Conservation (phyloP, 2,888 invertebrate genomes). For the Conistra vaccinii region DNA sequence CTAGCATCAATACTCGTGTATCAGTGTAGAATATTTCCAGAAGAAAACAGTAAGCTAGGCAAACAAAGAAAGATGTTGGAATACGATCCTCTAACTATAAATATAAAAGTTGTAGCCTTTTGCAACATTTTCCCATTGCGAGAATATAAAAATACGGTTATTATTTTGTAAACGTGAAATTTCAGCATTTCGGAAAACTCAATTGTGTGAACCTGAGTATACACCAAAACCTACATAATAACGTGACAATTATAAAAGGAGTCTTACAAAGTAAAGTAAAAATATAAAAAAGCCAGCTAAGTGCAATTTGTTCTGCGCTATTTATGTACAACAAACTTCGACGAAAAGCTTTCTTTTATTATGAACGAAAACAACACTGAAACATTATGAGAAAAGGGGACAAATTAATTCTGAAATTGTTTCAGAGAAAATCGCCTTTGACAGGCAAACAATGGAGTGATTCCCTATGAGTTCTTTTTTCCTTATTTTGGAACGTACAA, state of each 20-base stretch:
- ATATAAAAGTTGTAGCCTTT: constrained; percentile 7
- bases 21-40: not conserved
- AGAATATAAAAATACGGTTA: constrained; percentile 20
- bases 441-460: constrained; percentile 26
- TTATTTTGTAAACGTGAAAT: not conserved
- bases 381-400: constrained; percentile 24
- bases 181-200: not conserved
- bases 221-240: not conserved
- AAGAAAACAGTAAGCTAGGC: not conserved
- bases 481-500: constrained; percentile 9
- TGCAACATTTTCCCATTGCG: not conserved
- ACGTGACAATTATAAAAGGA: constrained; percentile 18
- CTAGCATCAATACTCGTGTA: not conserved
- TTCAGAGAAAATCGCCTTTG: constrained; percentile 25
- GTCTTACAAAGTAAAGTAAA: constrained; percentile 7
- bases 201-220: not conserved
- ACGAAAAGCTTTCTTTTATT: constrained; percentile 13
- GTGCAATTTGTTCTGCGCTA: constrained; percentile 27
- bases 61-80: constrained; percentile 2
- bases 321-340: constrained; percentile 14
- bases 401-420: constrained; percentile 11
- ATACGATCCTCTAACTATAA: not conserved
- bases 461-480: constrained; percentile 2
- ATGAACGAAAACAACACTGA: constrained; percentile 4
- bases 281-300: constrained; percentile 31